phyloP scores from a whole-genome alignment of 2,888 invertebrate species.

The Caenorhabditis sinica region DNA sequence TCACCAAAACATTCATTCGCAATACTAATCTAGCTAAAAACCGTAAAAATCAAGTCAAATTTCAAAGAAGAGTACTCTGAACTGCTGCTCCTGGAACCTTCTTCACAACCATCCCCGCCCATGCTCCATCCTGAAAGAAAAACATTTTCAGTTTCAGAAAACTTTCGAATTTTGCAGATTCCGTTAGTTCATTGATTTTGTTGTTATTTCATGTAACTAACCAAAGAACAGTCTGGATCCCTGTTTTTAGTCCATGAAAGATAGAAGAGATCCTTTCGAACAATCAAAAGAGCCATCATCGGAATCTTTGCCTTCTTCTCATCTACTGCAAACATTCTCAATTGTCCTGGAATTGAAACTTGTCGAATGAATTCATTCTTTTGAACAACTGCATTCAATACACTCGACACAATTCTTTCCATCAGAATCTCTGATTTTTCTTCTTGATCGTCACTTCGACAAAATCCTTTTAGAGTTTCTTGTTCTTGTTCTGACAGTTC shows the following conservation, averaged over 20 bases:
- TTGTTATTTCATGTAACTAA: neutral
- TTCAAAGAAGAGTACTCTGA: slow-evolving; percentile 1
- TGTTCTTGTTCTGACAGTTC: slow-evolving; percentile 49
- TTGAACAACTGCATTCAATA: slow-evolving; percentile 31
- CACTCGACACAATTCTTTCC: slow-evolving; percentile 28
- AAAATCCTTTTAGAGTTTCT: slow-evolving; percentile 43
- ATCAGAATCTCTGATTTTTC: slow-evolving; percentile 50
- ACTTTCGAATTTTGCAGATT: neutral
- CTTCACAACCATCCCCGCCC: slow-evolving; percentile 39
- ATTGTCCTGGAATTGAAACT: slow-evolving; percentile 37
- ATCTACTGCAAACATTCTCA: slow-evolving; percentile 60
- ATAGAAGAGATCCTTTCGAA: slow-evolving; percentile 54
- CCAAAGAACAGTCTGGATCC: slow-evolving; percentile 31
- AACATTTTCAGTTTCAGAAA: neutral
- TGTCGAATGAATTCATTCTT: slow-evolving; percentile 51
- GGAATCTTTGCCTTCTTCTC: slow-evolving; percentile 55
- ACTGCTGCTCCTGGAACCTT: slow-evolving; percentile 9
- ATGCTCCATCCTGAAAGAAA: slow-evolving; percentile 14
- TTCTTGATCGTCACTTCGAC: slow-evolving; percentile 56
- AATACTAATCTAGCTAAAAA: neutral
- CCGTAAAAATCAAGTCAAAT: neutral
- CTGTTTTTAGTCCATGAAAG: slow-evolving; percentile 54
- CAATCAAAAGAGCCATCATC: slow-evolving; percentile 53
- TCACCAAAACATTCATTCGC: neutral
- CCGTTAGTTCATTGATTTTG: too few relatives aligned